Evolutionary conservation across 2,797 vertebrate species (phyloP).

Genomic region (Agapornis canus): DNA sequence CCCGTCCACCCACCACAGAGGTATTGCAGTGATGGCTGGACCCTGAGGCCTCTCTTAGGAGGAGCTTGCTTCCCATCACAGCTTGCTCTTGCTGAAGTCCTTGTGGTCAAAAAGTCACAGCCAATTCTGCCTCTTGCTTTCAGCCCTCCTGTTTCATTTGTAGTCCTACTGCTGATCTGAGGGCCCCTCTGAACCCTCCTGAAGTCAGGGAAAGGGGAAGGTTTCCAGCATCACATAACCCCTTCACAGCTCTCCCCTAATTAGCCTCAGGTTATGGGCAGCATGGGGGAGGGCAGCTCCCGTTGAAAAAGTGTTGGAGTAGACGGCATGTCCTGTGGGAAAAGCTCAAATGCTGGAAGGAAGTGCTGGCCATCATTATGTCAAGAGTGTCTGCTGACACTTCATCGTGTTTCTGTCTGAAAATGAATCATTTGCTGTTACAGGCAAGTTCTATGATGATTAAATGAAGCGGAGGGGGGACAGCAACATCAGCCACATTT

Average conservation of each 20-base stretch:
- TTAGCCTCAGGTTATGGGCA: neutral
- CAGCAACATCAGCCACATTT: neutral
- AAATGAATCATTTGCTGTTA: constrained; percentile 13
- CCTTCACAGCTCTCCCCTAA: neutral
- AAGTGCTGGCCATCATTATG: neutral
- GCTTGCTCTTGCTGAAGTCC: neutral
- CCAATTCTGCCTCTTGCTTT: neutral
- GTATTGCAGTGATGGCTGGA: neutral
- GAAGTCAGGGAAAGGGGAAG: neutral
- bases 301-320: neutral
- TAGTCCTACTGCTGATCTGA: neutral
- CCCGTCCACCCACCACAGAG: neutral
- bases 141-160: neutral
- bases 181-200: neutral
- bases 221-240: neutral
- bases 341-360: neutral
- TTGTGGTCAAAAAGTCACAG: neutral
- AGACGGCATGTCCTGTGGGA: neutral
- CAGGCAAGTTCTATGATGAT: neutral
- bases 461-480: neutral
- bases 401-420: neutral
- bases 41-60: neutral
- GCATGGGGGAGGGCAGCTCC: neutral
- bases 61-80: neutral
- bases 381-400: constrained; percentile 3